phyloP scores from a whole-genome alignment of 2,888 invertebrate species.

The Acleris cristana region DNA sequence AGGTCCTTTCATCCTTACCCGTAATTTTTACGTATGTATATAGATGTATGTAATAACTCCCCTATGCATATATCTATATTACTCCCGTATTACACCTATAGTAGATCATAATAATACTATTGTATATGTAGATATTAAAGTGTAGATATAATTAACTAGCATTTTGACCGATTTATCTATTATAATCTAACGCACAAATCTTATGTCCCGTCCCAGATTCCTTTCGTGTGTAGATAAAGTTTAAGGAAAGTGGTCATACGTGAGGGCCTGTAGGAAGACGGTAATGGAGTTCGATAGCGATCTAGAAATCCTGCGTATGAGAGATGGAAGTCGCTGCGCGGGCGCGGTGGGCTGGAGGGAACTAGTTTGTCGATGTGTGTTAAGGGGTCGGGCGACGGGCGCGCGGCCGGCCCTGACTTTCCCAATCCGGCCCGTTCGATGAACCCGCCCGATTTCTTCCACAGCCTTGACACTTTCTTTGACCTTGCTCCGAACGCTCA shows the following conservation, averaged over 20 bases:
- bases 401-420: slow-evolving; percentile 70
- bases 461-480: slow-evolving; percentile 83
- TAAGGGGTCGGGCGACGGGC: slow-evolving; percentile 72
- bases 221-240: slow-evolving; percentile 43
- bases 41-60: slow-evolving; percentile 53
- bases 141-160: slow-evolving; percentile 71
- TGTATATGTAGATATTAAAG: slow-evolving; percentile 64
- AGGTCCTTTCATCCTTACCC: slow-evolving; percentile 53
- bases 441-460: slow-evolving; percentile 79
- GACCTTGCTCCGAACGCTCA: slow-evolving; percentile 67
- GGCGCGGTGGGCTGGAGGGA: slow-evolving; percentile 56
- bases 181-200: slow-evolving; percentile 77
- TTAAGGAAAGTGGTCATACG: slow-evolving; percentile 28
- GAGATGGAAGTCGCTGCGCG: slow-evolving; percentile 40
- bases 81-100: slow-evolving; percentile 54
- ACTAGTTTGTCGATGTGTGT: slow-evolving; percentile 77
- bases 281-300: slow-evolving; percentile 48
- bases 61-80: slow-evolving; percentile 51
- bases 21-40: slow-evolving; percentile 57
- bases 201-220: slow-evolving; percentile 51
- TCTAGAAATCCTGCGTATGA: slow-evolving; percentile 54
- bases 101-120: slow-evolving; percentile 58
- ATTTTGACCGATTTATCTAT: slow-evolving; percentile 81
- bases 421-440: slow-evolving; percentile 72
- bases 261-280: slow-evolving; percentile 48